These are phyloP conservation scores for Phenganax subtilis DNA, from an alignment of 92 coral and sea anemone species.

Conservation along the genomic window DNA sequence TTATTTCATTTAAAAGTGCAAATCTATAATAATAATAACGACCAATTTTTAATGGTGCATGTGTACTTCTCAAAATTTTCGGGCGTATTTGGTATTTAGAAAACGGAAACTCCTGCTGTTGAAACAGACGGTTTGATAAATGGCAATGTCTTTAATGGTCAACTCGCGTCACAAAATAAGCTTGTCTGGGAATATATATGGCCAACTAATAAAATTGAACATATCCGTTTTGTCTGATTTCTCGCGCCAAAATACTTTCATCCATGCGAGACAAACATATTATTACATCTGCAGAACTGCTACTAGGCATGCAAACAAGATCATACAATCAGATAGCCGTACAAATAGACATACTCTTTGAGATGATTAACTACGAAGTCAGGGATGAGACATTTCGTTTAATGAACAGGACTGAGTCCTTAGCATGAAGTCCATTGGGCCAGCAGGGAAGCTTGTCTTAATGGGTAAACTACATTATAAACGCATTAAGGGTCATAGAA, in stretches of 20 bases:
- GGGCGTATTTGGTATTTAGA: background rate
- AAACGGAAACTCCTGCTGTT: conserved; percentile 13
- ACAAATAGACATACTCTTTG: too few species aligned
- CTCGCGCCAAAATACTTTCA: too few species aligned
- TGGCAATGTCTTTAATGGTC: background rate
- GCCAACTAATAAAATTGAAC: background rate
- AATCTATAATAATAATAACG: background rate
- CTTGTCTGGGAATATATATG: background rate
- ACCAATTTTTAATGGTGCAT: background rate
- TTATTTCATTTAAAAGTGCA: background rate
- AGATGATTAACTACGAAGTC: too few species aligned
- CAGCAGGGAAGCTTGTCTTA: conserved; percentile 10
- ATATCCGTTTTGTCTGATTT: background rate
- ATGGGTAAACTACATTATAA: conserved; percentile 16
- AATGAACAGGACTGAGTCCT: background rate
- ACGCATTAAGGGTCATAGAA: conserved; percentile 8
- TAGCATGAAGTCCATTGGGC: background rate
- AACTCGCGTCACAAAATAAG: background rate
- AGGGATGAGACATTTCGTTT: background rate
- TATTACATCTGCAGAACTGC: too few species aligned
- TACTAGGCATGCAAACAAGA: too few species aligned
- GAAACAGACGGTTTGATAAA: background rate
- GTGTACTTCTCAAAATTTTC: background rate
- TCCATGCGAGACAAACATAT: too few species aligned
- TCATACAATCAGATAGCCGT: too few species aligned